These are phyloP conservation scores for Alitta virens DNA, from an alignment of 2,888 invertebrate species.

Conservation along the genomic window DNA sequence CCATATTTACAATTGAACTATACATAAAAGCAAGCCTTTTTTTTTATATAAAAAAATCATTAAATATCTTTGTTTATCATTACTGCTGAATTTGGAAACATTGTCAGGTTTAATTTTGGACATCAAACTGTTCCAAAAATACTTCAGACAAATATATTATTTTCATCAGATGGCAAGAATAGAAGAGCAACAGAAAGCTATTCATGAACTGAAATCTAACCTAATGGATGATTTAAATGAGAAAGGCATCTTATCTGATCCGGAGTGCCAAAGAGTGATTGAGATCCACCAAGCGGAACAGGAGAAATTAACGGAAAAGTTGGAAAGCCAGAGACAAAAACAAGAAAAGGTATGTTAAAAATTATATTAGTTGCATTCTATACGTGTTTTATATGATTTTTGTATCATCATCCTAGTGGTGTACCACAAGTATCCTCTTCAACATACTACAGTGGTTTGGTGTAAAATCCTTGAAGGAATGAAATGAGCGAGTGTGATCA, in stretches of 20 bases:
- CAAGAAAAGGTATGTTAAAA: conserved; percentile 50
- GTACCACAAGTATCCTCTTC: no score
- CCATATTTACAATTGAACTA: background rate
- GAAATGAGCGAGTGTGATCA: no score
- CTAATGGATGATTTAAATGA: conserved; percentile 53
- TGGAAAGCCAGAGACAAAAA: conserved; percentile 41
- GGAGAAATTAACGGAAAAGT: conserved; percentile 40
- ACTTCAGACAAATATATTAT: no score
- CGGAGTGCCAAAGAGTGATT: conserved; percentile 48
- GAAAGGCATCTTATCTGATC: conserved; percentile 44
- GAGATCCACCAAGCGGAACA: conserved; percentile 48
- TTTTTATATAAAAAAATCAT: no score
- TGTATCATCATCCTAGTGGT: no score
- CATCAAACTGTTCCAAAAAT: no score
- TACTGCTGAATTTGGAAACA: background rate
- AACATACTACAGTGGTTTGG: no score
- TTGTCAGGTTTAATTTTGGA: background rate
- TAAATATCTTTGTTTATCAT: background rate
- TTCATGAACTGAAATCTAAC: conserved; percentile 49
- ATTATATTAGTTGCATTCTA: no score
- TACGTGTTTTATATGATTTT: no score
- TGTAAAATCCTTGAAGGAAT: no score
- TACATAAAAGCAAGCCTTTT: background rate
- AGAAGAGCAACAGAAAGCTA: conserved; percentile 54
- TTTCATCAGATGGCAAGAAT: conserved; percentile 50